A percentile compares a stretch with the other conserved stretches of the same genome.
phyloP scores from a whole-genome alignment of 2,888 invertebrate genomes.

The Eupithecia insigniata region DNA sequence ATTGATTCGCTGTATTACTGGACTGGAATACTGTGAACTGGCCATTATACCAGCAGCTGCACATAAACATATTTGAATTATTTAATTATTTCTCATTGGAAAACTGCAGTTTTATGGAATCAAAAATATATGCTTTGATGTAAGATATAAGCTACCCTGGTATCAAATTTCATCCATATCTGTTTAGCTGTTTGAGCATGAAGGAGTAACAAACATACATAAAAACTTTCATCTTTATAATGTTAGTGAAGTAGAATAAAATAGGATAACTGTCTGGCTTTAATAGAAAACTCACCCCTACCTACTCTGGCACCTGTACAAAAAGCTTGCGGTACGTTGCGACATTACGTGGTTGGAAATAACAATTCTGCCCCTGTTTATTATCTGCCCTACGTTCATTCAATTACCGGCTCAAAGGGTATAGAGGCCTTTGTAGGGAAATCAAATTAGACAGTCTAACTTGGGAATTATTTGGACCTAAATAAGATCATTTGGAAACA shows the following conservation, averaged over 20 bases:
- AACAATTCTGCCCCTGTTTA: conserved; percentile 17
- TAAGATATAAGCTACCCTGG: neutral
- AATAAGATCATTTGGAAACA: conserved; percentile 5
- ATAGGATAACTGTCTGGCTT: neutral
- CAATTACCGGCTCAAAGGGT: conserved; percentile 21
- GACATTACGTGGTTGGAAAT: conserved; percentile 10
- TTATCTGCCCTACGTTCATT: conserved; percentile 21
- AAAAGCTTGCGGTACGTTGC: conserved; percentile 5
- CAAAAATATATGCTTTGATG: neutral
- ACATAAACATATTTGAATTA: neutral
- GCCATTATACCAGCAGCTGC: too few relatives aligned
- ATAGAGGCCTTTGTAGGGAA: conserved; percentile 23
- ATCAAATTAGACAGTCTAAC: conserved; percentile 20
- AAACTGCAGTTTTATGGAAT: neutral
- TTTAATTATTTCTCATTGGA: neutral
- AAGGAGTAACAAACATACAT: neutral
- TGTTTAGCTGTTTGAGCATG: neutral
- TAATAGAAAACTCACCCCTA: neutral
- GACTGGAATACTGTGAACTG: too few relatives aligned
- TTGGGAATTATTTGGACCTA: conserved; percentile 4
- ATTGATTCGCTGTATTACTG: too few relatives aligned
- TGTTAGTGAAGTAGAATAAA: neutral
- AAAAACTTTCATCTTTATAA: neutral
- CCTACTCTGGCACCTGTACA: neutral
- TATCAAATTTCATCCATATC: neutral